Evolutionary conservation across 1,140 invertebrate species (phyloP).

Genomic region (Drosophila athabasca): DNA sequence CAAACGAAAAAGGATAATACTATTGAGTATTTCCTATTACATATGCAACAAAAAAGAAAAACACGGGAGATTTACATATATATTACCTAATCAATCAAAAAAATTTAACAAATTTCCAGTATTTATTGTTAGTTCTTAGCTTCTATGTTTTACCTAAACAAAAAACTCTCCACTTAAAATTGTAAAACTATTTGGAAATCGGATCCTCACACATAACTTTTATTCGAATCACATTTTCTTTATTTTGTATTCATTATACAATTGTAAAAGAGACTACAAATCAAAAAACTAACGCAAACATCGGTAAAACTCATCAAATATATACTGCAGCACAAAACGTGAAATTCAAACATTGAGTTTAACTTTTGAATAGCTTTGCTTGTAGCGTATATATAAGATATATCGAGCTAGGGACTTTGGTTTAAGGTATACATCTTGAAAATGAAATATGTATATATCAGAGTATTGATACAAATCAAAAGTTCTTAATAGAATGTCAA

Average conservation of each 20-base stretch:
- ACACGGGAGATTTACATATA: constrained; percentile 31
- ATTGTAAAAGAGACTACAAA: constrained; percentile 29
- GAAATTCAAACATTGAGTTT: constrained; percentile 3
- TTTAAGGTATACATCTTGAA: too few relatives aligned
- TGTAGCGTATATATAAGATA: neutral
- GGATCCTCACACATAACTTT: constrained; percentile 6
- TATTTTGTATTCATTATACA: constrained; percentile 14
- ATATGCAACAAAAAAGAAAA: constrained; percentile 4
- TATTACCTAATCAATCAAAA: constrained; percentile 42
- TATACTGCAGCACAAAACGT: constrained; percentile 34
- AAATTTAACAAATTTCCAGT: constrained; percentile 35
- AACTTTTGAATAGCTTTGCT: constrained; percentile 29
- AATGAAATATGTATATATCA: too few relatives aligned
- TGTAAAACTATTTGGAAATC: constrained; percentile 9
- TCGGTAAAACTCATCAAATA: constrained; percentile 21
- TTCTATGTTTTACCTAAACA: constrained; percentile 21
- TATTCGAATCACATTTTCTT: constrained; percentile 13
- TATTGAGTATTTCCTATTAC: constrained; percentile 36
- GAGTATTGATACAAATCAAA: too few relatives aligned
- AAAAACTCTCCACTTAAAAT: constrained; percentile 23
- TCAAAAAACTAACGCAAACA: constrained; percentile 35
- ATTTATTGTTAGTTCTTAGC: constrained; percentile 48
- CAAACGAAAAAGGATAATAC: constrained; percentile 5
- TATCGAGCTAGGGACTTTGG: too few relatives aligned
- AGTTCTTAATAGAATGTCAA: too few relatives aligned